Evolutionary conservation across 1,140 invertebrate species (phyloP).

Genomic region (Diuraphis noxia): DNA sequence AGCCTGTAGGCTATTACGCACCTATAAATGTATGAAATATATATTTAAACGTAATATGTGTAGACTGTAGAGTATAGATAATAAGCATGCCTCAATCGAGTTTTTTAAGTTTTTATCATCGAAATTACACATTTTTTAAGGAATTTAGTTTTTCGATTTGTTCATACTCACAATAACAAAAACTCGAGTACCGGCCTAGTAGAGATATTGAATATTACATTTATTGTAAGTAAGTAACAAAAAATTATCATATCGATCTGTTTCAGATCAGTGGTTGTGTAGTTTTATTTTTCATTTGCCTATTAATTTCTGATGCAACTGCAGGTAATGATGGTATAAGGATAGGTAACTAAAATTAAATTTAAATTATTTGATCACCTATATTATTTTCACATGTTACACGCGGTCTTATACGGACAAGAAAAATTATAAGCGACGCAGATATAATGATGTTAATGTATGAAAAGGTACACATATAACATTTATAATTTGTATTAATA

Average conservation of each 20-base stretch:
- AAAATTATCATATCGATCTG: not conserved
- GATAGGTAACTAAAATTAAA: not conserved
- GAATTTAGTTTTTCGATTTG: not conserved
- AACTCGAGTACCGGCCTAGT: not conserved
- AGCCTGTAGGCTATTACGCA: not conserved
- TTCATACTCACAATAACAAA: not conserved
- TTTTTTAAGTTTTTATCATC: not conserved
- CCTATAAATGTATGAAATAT: not conserved
- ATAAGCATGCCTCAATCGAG: not conserved
- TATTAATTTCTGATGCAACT: not conserved
- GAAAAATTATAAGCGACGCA: not conserved
- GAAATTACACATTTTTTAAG: constrained; percentile 5
- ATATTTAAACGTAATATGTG: not conserved
- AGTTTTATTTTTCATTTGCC: not conserved
- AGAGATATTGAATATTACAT: not conserved
- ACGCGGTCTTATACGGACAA: not conserved
- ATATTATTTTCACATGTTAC: not conserved
- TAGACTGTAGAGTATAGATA: not conserved
- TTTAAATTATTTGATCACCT: not conserved
- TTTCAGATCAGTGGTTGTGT: not conserved
- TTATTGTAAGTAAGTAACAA: not conserved
- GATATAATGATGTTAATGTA: not conserved
- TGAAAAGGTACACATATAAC: not conserved
- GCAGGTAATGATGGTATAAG: not conserved
- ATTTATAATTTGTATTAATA: constrained; percentile 5